phyloP scores from a whole-genome alignment of 2,888 invertebrate species.

The Leistus spinibarbis region DNA sequence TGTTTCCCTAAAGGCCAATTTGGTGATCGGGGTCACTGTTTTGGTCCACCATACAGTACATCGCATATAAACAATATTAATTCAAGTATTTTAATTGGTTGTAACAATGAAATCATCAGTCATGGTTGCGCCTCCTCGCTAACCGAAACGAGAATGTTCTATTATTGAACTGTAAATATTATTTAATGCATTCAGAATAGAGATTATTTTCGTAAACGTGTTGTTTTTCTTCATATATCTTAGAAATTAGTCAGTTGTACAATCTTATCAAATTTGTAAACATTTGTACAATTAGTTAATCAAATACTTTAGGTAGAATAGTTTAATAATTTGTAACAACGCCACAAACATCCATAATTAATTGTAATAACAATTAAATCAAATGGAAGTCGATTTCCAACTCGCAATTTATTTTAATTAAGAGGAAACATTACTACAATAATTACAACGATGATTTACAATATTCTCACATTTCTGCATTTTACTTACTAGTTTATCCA shows the following conservation, averaged over 20 bases:
- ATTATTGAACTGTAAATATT: background rate
- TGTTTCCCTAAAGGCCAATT: too few relatives aligned
- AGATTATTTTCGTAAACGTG: background rate
- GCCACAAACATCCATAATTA: too few relatives aligned
- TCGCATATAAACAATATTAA: background rate
- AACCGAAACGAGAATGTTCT: background rate
- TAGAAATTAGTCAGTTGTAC: too few relatives aligned
- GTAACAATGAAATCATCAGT: background rate
- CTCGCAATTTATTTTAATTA: background rate
- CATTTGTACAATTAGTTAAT: too few relatives aligned
- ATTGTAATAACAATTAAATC: too few relatives aligned
- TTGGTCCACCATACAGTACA: background rate
- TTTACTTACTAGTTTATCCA: background rate
- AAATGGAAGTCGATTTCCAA: background rate
- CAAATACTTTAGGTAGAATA: too few relatives aligned
- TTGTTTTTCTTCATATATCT: background rate
- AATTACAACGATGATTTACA: background rate
- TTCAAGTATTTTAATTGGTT: constrained; percentile 2
- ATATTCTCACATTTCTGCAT: background rate
- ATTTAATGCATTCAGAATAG: background rate
- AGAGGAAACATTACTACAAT: background rate
- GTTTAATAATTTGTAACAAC: too few relatives aligned
- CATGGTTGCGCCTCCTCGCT: background rate
- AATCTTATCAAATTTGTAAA: too few relatives aligned
- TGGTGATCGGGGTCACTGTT: too few relatives aligned